These are phyloP conservation scores for Microtus oregoni DNA, from an alignment of 2,113 vertebrate species.

Conservation along the genomic window DNA sequence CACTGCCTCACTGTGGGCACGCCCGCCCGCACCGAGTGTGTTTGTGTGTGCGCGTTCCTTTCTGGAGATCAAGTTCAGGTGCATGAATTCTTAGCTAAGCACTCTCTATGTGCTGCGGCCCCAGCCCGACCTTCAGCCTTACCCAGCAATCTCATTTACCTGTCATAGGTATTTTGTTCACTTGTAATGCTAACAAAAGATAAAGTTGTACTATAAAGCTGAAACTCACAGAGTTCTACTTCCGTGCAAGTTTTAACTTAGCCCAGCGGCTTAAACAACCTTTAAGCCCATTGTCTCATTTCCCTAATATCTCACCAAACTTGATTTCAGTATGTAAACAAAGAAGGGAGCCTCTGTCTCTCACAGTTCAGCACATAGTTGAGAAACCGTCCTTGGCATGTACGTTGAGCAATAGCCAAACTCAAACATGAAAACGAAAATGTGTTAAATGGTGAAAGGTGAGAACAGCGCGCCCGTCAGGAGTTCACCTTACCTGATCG, in stretches of 20 bases:
- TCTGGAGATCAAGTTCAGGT: not conserved
- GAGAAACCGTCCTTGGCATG: conserved; percentile 55
- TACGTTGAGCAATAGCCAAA: conserved; percentile 60
- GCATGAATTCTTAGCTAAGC: not conserved
- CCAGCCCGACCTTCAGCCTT: not conserved
- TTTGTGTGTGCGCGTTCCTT: not conserved
- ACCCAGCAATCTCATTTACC: conserved; percentile 31
- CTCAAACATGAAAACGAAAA: conserved; percentile 66
- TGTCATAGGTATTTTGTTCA: not conserved
- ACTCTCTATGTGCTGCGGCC: not conserved
- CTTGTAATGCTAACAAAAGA: conserved; percentile 15
- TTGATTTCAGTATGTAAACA: conserved; percentile 73
- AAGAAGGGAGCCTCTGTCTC: conserved; percentile 46
- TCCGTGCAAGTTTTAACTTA: conserved; percentile 75
- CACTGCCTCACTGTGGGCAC: not conserved
- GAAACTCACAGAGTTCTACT: conserved; percentile 13
- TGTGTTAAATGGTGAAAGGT: conserved; percentile 15
- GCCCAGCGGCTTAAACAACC: conserved; percentile 34
- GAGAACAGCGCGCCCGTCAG: not conserved
- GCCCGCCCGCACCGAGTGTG: not conserved
- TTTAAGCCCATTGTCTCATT: conserved; percentile 73
- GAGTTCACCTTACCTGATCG: conserved; percentile 85
- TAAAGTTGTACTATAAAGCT: conserved; percentile 23
- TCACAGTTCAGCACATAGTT: conserved; percentile 23
- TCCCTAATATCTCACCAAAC: conserved; percentile 77